These are phyloP conservation scores for Sebastes taczanowskii DNA, from an alignment of 2,797 vertebrate genomes.

Conservation along the genomic window DNA sequence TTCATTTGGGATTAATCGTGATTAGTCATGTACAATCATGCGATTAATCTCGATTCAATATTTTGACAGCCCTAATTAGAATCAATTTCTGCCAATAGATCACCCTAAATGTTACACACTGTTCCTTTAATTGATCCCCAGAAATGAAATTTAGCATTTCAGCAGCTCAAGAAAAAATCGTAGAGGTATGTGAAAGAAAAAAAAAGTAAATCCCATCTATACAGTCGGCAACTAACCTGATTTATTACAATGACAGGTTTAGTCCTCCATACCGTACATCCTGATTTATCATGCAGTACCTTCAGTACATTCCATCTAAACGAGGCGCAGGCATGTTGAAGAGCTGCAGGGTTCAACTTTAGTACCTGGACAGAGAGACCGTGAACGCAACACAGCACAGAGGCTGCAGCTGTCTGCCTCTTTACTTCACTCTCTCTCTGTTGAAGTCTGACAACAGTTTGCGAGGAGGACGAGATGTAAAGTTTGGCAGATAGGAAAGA, in stretches of 20 bases:
- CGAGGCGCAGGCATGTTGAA: neutral
- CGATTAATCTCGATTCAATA: too few relatives aligned
- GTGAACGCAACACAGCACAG: neutral
- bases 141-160: neutral
- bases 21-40: too few relatives aligned
- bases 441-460: too few relatives aligned
- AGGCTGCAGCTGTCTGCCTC: neutral
- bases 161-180: neutral
- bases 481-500: neutral
- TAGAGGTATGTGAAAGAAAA: too few relatives aligned
- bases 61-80: too few relatives aligned
- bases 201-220: neutral
- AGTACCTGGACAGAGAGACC: neutral
- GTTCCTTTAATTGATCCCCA: neutral
- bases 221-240: neutral
- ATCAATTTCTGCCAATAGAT: too few relatives aligned
- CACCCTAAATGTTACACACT: neutral
- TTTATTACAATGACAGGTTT: too few relatives aligned
- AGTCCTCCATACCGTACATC: neutral
- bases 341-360: slow-evolving; percentile 16
- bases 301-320: slow-evolving; percentile 8
- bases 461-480: neutral
- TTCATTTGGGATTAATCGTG: too few relatives aligned
- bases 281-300: neutral
- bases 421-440: too few relatives aligned